phyloP scores from a whole-genome alignment of 1,140 invertebrate genomes.

The Gonioctena quinquepunctata region DNA sequence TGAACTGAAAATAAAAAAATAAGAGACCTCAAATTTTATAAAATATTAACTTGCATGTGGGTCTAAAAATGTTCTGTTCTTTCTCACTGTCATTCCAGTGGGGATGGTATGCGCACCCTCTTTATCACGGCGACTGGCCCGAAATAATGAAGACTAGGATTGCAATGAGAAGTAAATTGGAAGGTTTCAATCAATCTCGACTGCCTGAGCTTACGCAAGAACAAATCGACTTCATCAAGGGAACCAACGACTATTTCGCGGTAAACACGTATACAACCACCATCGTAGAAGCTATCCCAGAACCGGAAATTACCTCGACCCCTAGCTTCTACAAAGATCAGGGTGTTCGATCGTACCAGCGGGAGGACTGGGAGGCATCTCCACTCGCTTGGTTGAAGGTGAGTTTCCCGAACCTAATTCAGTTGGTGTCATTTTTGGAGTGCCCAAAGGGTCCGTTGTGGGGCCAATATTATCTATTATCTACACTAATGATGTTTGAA shows the following conservation, averaged over 20 bases:
- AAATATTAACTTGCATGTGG: too few relatives aligned
- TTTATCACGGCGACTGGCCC: conserved; percentile 67
- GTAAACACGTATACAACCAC: conserved; percentile 55
- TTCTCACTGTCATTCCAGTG: conserved; percentile 58
- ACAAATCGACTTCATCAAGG: conserved; percentile 52
- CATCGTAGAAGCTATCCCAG: neutral
- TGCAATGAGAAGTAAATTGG: conserved; percentile 58
- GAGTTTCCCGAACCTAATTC: too few relatives aligned
- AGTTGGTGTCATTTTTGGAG: too few relatives aligned
- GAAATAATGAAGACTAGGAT: conserved; percentile 59
- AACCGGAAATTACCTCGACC: neutral
- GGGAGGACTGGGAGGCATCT: conserved; percentile 2
- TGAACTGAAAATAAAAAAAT: too few relatives aligned
- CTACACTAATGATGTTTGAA: too few relatives aligned
- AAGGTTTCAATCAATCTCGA: conserved; percentile 60
- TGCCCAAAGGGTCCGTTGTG: too few relatives aligned
- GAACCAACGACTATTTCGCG: conserved; percentile 60
- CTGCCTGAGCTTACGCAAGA: conserved; percentile 62
- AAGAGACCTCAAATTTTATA: too few relatives aligned
- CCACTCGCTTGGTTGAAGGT: conserved; percentile 13
- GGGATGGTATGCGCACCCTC: conserved; percentile 67
- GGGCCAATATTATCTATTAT: too few relatives aligned
- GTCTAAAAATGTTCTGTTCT: too few relatives aligned
- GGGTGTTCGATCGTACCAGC: neutral
- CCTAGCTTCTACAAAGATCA: neutral